phyloP scores from a whole-genome alignment of 2,113 vertebrate species.

The Tachysurus vachellii region DNA sequence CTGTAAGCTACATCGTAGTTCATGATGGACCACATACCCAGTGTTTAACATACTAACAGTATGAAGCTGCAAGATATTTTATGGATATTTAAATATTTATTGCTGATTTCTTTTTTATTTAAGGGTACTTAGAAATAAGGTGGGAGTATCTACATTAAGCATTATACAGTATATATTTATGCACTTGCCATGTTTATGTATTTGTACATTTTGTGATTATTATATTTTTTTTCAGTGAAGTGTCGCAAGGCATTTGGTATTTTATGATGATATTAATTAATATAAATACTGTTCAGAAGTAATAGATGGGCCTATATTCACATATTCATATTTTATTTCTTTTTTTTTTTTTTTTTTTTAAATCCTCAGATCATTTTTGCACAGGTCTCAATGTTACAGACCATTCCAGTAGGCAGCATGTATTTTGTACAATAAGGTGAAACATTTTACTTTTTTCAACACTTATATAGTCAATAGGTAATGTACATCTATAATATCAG shows the following conservation, averaged over 20 bases:
- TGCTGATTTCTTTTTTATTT: slow-evolving; percentile 1
- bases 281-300: not conserved
- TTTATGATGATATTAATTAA: not conserved
- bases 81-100: slow-evolving; percentile 39
- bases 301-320: not conserved
- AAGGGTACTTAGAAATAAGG: slow-evolving; percentile 29
- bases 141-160: not conserved
- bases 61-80: not conserved
- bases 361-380: not conserved
- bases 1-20: not conserved
- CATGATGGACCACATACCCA: not conserved
- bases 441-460: not conserved
- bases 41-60: not conserved
- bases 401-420: not conserved
- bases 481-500: not conserved
- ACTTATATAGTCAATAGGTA: not conserved
- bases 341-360: not conserved
- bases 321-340: not conserved
- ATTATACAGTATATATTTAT: not conserved
- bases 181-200: not conserved
- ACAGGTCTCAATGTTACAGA: not conserved
- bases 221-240: not conserved
- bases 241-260: not conserved
- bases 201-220: not conserved
- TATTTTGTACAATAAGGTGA: not conserved